Evolutionary conservation across 2,113 vertebrate species (phyloP).

Genomic region (Mesitornis unicolor): DNA sequence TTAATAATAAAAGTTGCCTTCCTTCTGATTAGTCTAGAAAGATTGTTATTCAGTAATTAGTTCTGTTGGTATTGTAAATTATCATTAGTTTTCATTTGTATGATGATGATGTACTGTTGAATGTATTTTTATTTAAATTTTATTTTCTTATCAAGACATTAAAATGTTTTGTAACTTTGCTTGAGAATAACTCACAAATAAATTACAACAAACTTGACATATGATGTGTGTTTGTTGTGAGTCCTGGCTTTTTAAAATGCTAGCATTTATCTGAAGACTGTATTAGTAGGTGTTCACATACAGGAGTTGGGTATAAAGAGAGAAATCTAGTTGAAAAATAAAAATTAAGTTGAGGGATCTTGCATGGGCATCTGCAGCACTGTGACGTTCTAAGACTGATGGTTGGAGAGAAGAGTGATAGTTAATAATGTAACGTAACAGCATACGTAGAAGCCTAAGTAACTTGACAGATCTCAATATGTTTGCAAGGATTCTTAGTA

Average conservation of each 20-base stretch:
- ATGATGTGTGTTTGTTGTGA: background rate
- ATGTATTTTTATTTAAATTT: slow-evolving; percentile 85
- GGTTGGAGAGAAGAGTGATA: background rate
- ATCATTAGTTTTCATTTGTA: slow-evolving; percentile 69
- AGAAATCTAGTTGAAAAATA: background rate
- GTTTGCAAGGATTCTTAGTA: background rate
- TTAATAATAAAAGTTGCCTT: slow-evolving; percentile 57
- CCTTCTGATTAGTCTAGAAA: slow-evolving; percentile 66
- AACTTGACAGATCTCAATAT: background rate
- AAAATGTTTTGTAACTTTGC: slow-evolving; percentile 75
- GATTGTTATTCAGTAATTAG: slow-evolving; percentile 55
- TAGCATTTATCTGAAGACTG: background rate
- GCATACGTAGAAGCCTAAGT: background rate
- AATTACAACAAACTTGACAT: slow-evolving; percentile 54
- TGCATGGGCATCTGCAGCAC: background rate
- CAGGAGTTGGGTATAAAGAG: background rate
- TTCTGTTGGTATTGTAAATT: slow-evolving; percentile 73
- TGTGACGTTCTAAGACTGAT: background rate
- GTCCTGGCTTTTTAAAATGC: background rate
- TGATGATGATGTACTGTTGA: slow-evolving; percentile 70
- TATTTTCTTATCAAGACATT: slow-evolving; percentile 80
- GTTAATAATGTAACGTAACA: background rate
- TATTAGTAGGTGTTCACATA: background rate
- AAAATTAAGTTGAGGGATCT: background rate
- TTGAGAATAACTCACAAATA: slow-evolving; percentile 75